Base-by-base conservation (phyloP, 92 coral and sea anemone species). In the Palythoa heliodiscus region DNA sequence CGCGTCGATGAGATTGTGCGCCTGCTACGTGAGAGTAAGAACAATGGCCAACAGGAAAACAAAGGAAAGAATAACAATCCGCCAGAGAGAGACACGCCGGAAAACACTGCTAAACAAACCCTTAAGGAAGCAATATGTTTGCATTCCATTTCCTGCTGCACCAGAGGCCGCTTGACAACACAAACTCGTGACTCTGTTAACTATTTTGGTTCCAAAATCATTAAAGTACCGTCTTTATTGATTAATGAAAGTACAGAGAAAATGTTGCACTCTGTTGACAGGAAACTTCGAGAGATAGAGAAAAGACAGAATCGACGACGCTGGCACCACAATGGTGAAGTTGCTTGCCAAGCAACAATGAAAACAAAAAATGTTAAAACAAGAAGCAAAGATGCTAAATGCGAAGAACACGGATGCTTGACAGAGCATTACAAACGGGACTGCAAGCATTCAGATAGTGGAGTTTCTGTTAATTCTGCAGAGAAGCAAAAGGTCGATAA, bases 1-100 rank as follows among this genome's bases (percentile, higher is more conserved):
- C 76, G 76, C 10, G 76, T 17, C 20, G 24, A 7, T 40, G 55
- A 72, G 76, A 72, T 72, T 72, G 76, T 72, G 19, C 17, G 53
- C 54, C 53, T 72, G 1, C 54, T 72, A 43, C 76, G 53, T 19
- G 53, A 72, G 54, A 16, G 19, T 17, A 13, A 39, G 53, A 19
- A 15, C 54, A 38, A 54, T 43, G 76, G 11, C 5, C 53, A 72
- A 72, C 76, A 4, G 25, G 54, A 12, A 72, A 40, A 7, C 0
- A 40, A 72, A 66, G 71, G 22, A 22, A 66, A 66, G 71, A 22
- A 66, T 22, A 66, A n/a, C 24, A 22, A 66, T 14, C 38, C 52
- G 24, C 24, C n/a, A 39, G 76, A 16, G 20, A 15, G 50, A 72
- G 12, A 1, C 19, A 40, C 23, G 29, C 47, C 11, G 47, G 76